phyloP scores from a whole-genome alignment of 2,888 invertebrate species.

The Cryptops parisi region DNA sequence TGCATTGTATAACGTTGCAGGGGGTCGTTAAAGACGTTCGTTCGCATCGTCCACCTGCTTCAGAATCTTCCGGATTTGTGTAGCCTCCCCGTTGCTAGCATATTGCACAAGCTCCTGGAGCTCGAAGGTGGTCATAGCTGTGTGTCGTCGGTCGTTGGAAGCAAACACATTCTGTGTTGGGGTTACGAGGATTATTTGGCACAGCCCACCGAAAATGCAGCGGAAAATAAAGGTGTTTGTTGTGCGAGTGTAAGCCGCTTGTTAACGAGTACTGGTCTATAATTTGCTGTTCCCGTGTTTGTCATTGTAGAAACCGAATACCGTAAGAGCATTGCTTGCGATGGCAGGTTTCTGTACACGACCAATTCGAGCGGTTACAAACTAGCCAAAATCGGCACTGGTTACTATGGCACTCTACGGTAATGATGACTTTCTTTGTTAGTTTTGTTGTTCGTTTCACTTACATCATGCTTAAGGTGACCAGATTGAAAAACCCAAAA shows the following conservation, averaged over 20 bases:
- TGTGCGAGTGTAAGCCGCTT: no score
- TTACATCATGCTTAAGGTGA: no score
- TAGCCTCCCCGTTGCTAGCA: constrained; percentile 11
- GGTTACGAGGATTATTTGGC: constrained; percentile 16
- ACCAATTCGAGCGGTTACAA: constrained; percentile 29
- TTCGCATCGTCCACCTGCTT: constrained; percentile 15
- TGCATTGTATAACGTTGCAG: constrained; percentile 4
- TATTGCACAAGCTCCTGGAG: constrained; percentile 14
- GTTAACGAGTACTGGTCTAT: not conserved
- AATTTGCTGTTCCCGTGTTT: no score
- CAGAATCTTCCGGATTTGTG: constrained; percentile 13
- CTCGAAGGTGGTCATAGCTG: constrained; percentile 15
- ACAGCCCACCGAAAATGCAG: constrained; percentile 7
- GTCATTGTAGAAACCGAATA: constrained; percentile 24
- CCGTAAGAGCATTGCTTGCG: constrained; percentile 27
- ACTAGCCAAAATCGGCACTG: constrained; percentile 30
- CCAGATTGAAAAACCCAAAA: no score
- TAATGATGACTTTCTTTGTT: no score
- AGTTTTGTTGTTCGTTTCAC: no score
- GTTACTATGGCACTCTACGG: constrained; percentile 31
- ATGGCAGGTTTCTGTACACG: constrained; percentile 30
- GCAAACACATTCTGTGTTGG: constrained; percentile 17
- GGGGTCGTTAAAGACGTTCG: constrained; percentile 15
- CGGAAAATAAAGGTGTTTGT: constrained; percentile 11
- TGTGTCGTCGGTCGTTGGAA: constrained; percentile 12